Evolutionary conservation across 2,113 vertebrate genomes (phyloP).

Genomic region (Colaptes auratus): DNA sequence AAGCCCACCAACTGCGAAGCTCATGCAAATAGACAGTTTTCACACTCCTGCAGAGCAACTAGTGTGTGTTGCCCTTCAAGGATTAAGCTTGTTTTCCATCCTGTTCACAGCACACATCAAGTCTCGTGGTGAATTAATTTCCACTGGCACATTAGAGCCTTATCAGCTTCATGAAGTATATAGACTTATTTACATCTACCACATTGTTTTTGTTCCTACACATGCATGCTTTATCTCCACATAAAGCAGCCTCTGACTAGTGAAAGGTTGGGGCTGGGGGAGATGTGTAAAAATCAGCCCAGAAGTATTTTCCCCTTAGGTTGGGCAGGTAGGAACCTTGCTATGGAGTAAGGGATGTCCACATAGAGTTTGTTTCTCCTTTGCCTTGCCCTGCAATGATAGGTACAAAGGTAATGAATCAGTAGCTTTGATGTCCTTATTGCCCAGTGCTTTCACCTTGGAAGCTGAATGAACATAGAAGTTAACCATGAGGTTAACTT

Average conservation of each 20-base stretch:
- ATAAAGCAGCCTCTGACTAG: background rate
- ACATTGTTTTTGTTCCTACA: background rate
- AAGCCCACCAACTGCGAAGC: background rate
- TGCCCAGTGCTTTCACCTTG: background rate
- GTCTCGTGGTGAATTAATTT: background rate
- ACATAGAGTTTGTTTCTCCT: background rate
- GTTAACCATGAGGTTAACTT: background rate
- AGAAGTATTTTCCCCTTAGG: background rate
- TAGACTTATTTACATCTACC: background rate
- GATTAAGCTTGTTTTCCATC: background rate
- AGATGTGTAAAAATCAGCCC: background rate
- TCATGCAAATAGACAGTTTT: background rate
- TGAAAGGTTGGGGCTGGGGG: background rate
- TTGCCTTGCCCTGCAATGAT: accelerated
- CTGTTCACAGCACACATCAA: background rate
- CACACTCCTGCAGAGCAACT: background rate
- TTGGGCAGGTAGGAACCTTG: background rate
- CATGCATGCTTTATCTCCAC: background rate
- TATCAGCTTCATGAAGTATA: background rate
- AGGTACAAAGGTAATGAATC: background rate
- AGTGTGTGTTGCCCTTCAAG: background rate
- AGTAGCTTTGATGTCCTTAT: background rate
- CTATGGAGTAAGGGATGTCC: background rate
- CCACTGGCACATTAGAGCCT: background rate
- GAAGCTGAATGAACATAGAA: background rate